Conservation (phyloP, 2,888 invertebrate species). For the Aphidoletes aphidimyza region DNA sequence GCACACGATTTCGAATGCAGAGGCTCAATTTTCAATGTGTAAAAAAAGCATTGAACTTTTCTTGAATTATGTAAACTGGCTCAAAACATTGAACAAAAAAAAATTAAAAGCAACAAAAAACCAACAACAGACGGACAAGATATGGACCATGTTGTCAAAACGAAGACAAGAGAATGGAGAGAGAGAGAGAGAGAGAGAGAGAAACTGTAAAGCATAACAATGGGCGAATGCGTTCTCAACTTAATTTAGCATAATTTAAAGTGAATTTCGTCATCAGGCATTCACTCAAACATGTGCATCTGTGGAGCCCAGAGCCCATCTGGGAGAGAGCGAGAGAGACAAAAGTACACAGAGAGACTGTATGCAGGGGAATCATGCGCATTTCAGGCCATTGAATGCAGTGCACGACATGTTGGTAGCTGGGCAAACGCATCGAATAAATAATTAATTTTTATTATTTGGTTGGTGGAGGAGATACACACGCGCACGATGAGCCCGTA, state of each 20-base stretch:
- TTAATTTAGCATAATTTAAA: slow-evolving; percentile 11
- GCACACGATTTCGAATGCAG: slow-evolving; percentile 1
- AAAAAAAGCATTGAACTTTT: slow-evolving; percentile 35
- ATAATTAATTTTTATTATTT: not conserved
- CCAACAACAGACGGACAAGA: not conserved
- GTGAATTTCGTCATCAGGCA: slow-evolving; percentile 2
- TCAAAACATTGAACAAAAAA: not conserved
- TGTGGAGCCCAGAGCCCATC: not conserved
- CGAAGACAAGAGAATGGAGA: not conserved
- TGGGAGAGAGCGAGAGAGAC: too few species aligned
- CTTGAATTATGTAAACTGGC: not conserved
- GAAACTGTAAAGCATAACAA: not conserved
- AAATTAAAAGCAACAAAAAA: not conserved
- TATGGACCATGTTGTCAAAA: not conserved
- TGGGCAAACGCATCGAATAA: slow-evolving; percentile 3
- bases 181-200: not conserved
- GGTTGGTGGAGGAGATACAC: too few species aligned
- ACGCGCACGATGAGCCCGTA: not conserved
- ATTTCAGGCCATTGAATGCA: not conserved
- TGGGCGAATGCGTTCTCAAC: not conserved
- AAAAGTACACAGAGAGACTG: too few species aligned
- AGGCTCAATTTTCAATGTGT: not conserved
- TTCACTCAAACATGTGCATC: slow-evolving; percentile 8
- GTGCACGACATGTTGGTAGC: not conserved
- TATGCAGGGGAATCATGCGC: not conserved